Percentiles rank a stretch among this genome's conserved stretches.
Evolutionary conservation across 92 coral and sea anemone genomes (phyloP).

Genomic region (Virgularia gustaviana): DNA sequence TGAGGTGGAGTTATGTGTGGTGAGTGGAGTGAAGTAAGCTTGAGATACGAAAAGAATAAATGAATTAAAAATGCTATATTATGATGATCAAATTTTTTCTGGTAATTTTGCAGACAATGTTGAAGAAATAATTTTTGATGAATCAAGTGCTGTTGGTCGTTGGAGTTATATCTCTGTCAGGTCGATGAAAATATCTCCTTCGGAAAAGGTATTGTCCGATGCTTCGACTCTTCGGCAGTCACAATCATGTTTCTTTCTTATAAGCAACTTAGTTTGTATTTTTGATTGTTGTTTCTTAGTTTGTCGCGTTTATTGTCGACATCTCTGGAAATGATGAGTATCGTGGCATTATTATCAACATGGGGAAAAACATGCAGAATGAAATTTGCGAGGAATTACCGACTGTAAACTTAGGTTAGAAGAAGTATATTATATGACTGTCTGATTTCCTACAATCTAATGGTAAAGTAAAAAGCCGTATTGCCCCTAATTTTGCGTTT

Average conservation of each 20-base stretch:
- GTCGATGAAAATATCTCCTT: slow-evolving; percentile 78
- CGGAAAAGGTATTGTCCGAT: slow-evolving; percentile 73
- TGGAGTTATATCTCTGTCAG: slow-evolving; percentile 60
- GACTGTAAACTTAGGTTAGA: slow-evolving; percentile 78
- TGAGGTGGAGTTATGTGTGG: too few species aligned
- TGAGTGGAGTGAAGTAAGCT: too few species aligned
- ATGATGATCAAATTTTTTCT: too few species aligned
- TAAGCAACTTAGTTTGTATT: background rate
- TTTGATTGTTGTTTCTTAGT: slow-evolving; percentile 51
- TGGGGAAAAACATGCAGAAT: slow-evolving; percentile 65
- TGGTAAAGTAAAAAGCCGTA: too few species aligned
- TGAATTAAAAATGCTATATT: too few species aligned
- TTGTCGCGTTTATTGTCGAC: slow-evolving; percentile 74
- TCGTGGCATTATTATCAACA: slow-evolving; percentile 71
- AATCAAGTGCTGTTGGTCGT: slow-evolving; percentile 7
- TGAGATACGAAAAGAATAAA: too few species aligned
- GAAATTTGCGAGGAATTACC: slow-evolving; percentile 72
- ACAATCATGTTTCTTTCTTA: background rate
- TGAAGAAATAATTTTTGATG: slow-evolving; percentile 50
- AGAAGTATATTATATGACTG: background rate
- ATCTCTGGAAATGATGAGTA: slow-evolving; percentile 65
- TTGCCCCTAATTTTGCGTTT: too few species aligned
- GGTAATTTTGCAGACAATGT: too few species aligned
- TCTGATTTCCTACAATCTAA: too few species aligned
- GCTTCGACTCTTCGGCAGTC: background rate